Evolutionary conservation across 2,113 vertebrate genomes (phyloP).

Genomic region (Tretioscincus oriximinensis): DNA sequence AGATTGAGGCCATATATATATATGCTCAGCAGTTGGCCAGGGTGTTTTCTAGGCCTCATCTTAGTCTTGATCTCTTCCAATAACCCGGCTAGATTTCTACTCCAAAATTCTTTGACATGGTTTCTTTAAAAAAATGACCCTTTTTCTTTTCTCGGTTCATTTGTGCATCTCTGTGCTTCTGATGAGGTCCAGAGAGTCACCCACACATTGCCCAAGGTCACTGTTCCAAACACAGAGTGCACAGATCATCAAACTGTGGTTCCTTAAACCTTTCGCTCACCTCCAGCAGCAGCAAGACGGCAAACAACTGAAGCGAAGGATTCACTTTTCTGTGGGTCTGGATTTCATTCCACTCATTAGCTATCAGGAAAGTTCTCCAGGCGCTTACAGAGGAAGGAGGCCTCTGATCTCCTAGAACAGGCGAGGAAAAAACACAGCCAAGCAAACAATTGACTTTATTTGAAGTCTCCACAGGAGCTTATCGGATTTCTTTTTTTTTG

Average conservation of each 20-base stretch:
- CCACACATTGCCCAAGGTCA: background rate
- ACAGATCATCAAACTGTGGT: no score
- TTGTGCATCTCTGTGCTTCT: no score
- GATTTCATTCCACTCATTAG: constrained; percentile 55
- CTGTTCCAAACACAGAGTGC: background rate
- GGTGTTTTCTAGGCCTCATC: no score
- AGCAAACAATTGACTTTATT: constrained; percentile 27
- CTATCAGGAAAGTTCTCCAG: constrained; percentile 49
- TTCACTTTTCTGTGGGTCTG: constrained; percentile 31
- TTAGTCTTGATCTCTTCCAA: no score
- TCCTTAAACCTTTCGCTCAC: constrained; percentile 1
- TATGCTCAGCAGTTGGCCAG: no score
- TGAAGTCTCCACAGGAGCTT: fast-evolving
- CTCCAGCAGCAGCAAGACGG: constrained; percentile 52
- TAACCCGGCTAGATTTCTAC: background rate
- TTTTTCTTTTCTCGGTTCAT: no score
- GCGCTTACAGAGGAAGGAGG: constrained; percentile 32
- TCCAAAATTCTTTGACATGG: background rate
- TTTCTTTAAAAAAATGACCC: no score
- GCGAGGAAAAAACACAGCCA: background rate
- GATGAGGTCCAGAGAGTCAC: no score
- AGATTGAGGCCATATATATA: no score
- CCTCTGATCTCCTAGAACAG: background rate
- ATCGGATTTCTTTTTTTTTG: background rate
- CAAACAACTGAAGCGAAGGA: constrained; percentile 28